Evolutionary conservation across 2,113 vertebrate species (phyloP).

Genomic region (Macquaria australasica): DNA sequence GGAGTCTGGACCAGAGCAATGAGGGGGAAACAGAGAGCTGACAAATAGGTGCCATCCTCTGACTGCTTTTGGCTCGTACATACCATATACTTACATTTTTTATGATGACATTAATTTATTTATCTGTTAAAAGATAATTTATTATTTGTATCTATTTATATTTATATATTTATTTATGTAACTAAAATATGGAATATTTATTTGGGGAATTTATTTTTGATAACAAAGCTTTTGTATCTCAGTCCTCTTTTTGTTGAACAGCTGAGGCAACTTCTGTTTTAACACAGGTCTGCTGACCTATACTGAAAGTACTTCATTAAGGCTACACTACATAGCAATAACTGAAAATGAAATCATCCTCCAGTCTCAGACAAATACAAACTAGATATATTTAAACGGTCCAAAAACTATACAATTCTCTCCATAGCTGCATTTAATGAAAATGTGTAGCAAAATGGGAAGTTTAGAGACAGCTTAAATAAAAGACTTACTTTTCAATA

Average conservation of each 20-base stretch:
- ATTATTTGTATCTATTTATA: slow-evolving; percentile 48
- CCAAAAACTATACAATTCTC: neutral
- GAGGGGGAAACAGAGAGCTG: slow-evolving; percentile 48
- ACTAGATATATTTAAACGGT: neutral
- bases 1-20: slow-evolving; percentile 32
- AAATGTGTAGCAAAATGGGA: neutral
- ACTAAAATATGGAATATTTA: slow-evolving; percentile 46
- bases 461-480: no score
- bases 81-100: slow-evolving; percentile 8
- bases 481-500: neutral
- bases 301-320: neutral
- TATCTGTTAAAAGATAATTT: slow-evolving; percentile 42
- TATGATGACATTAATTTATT: slow-evolving; percentile 47
- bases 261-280: neutral
- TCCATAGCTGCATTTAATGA: neutral
- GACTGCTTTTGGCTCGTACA: slow-evolving; percentile 8
- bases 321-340: neutral
- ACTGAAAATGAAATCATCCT: neutral
- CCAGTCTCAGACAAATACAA: neutral
- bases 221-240: neutral
- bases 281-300: neutral
- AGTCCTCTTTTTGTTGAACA: slow-evolving; percentile 8
- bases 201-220: slow-evolving; percentile 45
- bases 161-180: slow-evolving; percentile 70
- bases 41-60: neutral